Conservation (phyloP, 1,140 invertebrate species). For the Colletes gigas region DNA sequence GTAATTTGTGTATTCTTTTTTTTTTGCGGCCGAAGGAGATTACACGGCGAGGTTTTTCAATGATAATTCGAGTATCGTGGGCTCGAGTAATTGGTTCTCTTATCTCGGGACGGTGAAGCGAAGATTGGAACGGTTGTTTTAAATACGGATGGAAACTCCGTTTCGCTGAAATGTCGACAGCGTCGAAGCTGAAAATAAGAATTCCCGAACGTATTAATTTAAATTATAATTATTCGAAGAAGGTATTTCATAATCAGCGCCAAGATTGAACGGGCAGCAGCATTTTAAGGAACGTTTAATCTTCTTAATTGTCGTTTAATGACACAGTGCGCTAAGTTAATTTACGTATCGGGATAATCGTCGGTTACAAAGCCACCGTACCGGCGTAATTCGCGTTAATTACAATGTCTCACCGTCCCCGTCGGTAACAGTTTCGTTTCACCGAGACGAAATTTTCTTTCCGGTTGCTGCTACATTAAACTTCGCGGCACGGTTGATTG, state of each 20-base stretch:
- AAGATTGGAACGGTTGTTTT: conserved; percentile 19
- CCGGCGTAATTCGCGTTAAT: conserved; percentile 34
- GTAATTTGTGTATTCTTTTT: conserved; percentile 31
- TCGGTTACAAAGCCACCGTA: background rate
- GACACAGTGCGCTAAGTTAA: conserved; percentile 2
- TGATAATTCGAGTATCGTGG: conserved; percentile 36
- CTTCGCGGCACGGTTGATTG: background rate
- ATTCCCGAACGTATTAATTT: too few relatives aligned
- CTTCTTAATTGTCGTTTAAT: conserved; percentile 56
- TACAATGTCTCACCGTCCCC: background rate
- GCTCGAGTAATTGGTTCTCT: conserved; percentile 35
- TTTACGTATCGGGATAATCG: conserved; percentile 47
- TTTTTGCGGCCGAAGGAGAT: conserved; percentile 24
- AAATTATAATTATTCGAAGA: too few relatives aligned
- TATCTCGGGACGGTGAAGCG: conserved; percentile 16
- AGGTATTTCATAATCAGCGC: background rate
- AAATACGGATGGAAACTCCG: background rate
- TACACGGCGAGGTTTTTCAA: conserved; percentile 19
- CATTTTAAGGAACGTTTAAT: conserved; percentile 28
- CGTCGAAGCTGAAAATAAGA: background rate
- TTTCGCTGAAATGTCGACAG: background rate
- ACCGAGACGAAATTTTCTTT: conserved; percentile 4
- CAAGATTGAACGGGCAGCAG: conserved; percentile 2
- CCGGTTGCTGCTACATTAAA: background rate
- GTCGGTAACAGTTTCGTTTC: background rate